These are phyloP conservation scores for Oxytorus armatus DNA, from an alignment of 2,888 invertebrate species.

Conservation along the genomic window DNA sequence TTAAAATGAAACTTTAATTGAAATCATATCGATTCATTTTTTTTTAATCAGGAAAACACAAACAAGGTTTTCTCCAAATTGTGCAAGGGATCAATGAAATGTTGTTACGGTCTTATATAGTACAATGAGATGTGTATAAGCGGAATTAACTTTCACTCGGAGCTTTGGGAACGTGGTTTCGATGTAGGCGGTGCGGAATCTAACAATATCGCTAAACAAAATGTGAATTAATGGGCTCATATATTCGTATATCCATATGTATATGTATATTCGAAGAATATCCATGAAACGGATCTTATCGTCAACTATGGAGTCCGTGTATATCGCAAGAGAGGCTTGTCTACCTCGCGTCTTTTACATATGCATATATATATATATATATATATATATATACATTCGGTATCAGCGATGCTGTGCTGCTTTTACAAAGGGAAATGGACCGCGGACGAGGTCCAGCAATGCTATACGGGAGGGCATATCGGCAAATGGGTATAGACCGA, in stretches of 20 bases:
- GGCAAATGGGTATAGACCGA: conserved; percentile 26
- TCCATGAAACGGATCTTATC: conserved; percentile 63
- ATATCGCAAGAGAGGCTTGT: conserved; percentile 48
- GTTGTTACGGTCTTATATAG: conserved; percentile 27
- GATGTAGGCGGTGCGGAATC: conserved; percentile 49
- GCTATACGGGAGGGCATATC: conserved; percentile 15
- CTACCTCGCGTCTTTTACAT: conserved; percentile 42
- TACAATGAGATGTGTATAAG: conserved; percentile 11
- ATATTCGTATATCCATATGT: conserved; percentile 20
- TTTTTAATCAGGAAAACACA: no score
- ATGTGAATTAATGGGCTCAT: conserved; percentile 60
- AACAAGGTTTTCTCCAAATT: background rate
- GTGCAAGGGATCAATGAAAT: conserved; percentile 29
- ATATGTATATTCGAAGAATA: conserved; percentile 46
- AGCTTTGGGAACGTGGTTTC: conserved; percentile 53
- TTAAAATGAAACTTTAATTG: no score
- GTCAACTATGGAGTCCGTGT: conserved; percentile 39
- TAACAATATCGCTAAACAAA: conserved; percentile 61
- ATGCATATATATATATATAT: conserved; percentile 4
- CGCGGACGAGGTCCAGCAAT: conserved; percentile 61
- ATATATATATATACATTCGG: conserved; percentile 2
- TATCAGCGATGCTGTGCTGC: conserved; percentile 46
- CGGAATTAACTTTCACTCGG: conserved; percentile 61
- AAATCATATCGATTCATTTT: no score
- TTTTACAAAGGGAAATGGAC: conserved; percentile 69